Evolutionary conservation across 1,140 invertebrate genomes (phyloP).

Genomic region (Aethina tumida): DNA sequence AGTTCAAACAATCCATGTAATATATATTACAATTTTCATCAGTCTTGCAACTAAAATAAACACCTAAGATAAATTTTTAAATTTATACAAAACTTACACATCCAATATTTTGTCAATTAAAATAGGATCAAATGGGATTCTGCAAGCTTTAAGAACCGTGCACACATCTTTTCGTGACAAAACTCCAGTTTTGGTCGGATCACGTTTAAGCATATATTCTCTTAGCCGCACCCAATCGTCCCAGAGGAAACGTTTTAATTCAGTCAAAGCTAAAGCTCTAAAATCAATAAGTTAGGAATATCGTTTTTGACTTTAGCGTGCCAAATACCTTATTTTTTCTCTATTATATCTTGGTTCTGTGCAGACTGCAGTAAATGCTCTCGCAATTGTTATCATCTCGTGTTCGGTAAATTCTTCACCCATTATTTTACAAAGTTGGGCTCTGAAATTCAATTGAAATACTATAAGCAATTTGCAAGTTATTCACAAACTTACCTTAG

Average conservation of each 20-base stretch:
- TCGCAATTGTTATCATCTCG: slow-evolving; percentile 63
- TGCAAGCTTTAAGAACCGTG: slow-evolving; percentile 50
- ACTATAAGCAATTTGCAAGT: neutral
- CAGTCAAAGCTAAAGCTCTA: slow-evolving; percentile 53
- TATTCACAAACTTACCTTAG: slow-evolving; percentile 20
- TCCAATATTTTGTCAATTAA: slow-evolving; percentile 57
- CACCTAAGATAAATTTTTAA: slow-evolving; percentile 10
- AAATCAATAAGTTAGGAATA: slow-evolving; percentile 13
- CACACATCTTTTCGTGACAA: slow-evolving; percentile 45
- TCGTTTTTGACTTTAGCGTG: neutral
- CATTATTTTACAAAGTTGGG: slow-evolving; percentile 34
- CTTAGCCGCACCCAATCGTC: slow-evolving; percentile 52
- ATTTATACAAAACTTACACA: slow-evolving; percentile 42
- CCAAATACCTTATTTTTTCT: slow-evolving; percentile 29
- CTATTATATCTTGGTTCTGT: slow-evolving; percentile 23
- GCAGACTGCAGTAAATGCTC: slow-evolving; percentile 47
- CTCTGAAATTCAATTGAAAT: slow-evolving; percentile 11
- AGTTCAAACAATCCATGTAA: slow-evolving; percentile 47
- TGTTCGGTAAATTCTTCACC: slow-evolving; percentile 61
- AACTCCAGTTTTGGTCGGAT: slow-evolving; percentile 45
- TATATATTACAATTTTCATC: slow-evolving; percentile 51
- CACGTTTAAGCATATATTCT: slow-evolving; percentile 54
- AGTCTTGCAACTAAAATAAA: slow-evolving; percentile 31
- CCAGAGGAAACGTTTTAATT: slow-evolving; percentile 57
- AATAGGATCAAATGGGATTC: slow-evolving; percentile 53